Conservation (phyloP, 2,113 vertebrate species). For the Rhinoptilus africanus region DNA sequence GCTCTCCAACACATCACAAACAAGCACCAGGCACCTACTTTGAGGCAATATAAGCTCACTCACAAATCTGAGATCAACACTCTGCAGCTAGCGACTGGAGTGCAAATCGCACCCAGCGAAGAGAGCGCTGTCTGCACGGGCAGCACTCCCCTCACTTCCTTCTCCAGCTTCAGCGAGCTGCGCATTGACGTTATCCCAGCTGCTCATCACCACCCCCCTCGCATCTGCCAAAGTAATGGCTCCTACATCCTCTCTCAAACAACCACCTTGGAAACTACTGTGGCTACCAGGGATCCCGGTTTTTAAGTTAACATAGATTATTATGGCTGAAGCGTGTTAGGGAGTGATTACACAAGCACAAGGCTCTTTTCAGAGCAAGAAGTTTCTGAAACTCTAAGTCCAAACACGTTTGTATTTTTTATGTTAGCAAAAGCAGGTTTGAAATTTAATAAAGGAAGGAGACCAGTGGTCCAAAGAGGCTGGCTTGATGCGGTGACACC, state of each 20-base stretch:
- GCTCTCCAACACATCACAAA: constrained; percentile 21
- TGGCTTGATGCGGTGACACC: not conserved
- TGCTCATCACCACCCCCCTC: constrained; percentile 10
- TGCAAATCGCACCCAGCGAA: not conserved
- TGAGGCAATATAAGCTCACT: constrained; percentile 18
- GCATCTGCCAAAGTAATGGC: not conserved
- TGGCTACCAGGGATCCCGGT: not conserved
- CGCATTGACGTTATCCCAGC: not conserved
- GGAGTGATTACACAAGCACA: not conserved
- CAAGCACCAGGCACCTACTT: constrained; percentile 25
- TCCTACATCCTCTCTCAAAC: not conserved
- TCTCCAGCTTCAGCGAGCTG: not conserved
- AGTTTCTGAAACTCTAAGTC: not conserved
- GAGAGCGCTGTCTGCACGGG: not conserved
- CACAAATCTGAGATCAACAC: constrained; percentile 28
- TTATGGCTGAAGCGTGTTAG: not conserved
- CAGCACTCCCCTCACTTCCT: constrained; percentile 4
- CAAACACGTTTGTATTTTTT: not conserved
- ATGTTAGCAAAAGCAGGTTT: not conserved
- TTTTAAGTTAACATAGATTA: not conserved
- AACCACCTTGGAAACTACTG: not conserved
- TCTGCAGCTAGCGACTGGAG: not conserved
- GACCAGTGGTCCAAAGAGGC: not conserved
- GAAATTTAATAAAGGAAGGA: not conserved
- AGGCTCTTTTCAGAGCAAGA: not conserved